A percentile compares a stretch with the other conserved stretches of the same genome.
Conservation (phyloP, 2,888 invertebrate genomes). For the Meghimatium bilineatum region DNA sequence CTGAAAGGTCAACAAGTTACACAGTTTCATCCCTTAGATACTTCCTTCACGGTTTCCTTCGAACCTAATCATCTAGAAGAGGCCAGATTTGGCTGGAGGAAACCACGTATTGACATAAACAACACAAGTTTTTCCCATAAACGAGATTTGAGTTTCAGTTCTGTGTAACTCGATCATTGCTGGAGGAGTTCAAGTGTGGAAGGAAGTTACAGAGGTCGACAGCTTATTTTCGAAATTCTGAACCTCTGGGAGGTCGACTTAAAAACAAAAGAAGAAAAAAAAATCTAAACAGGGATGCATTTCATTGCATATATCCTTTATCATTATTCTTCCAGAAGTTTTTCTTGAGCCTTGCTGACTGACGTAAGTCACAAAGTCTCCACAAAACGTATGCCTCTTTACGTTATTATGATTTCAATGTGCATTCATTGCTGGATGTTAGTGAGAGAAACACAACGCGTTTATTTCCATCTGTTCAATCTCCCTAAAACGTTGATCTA, state of each 20-base stretch:
- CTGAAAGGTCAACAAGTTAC: neutral
- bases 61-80: neutral
- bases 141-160: neutral
- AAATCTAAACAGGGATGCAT: neutral
- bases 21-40: neutral
- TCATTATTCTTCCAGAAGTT: neutral
- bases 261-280: neutral
- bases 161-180: neutral
- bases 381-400: too few relatives aligned
- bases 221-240: neutral
- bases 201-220: neutral
- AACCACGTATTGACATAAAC: conserved; percentile 27
- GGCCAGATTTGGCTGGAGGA: neutral
- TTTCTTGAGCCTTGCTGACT: too few relatives aligned
- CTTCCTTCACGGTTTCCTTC: neutral
- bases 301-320: neutral
- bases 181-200: neutral
- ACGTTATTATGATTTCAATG: too few relatives aligned
- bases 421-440: too few relatives aligned
- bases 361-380: too few relatives aligned
- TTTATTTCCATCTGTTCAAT: too few relatives aligned
- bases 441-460: too few relatives aligned
- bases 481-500: too few relatives aligned
- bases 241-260: neutral
- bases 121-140: conserved; percentile 22